These are phyloP conservation scores for Campopleginae sp. DNA, from an alignment of 2,888 invertebrate genomes.

Conservation along the genomic window DNA sequence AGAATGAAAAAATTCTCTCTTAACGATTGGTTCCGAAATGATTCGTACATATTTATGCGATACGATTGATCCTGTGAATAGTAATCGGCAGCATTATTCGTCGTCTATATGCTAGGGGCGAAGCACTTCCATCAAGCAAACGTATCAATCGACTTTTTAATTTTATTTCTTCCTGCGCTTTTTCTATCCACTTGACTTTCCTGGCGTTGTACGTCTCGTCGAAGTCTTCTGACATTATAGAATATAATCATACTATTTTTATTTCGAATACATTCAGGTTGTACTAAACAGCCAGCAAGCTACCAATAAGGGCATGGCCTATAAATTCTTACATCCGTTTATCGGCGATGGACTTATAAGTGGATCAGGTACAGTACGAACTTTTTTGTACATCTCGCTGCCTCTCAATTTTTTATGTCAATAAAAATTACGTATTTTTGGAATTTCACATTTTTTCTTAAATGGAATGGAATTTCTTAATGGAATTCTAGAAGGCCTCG, in stretches of 20 bases:
- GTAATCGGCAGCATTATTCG: constrained; percentile 8
- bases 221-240: not conserved
- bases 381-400: too few relatives aligned
- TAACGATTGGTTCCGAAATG: not conserved
- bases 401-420: too few relatives aligned
- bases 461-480: too few relatives aligned
- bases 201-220: not conserved
- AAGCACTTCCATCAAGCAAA: constrained; percentile 16
- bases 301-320: constrained; percentile 66
- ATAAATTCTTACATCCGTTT: constrained; percentile 69
- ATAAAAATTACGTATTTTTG: too few relatives aligned
- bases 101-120: constrained; percentile 12
- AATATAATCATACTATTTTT: constrained; percentile 9
- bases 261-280: constrained; percentile 56
- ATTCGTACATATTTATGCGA: not conserved
- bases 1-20: constrained; percentile 46
- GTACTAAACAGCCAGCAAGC: constrained; percentile 70
- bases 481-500: too few relatives aligned
- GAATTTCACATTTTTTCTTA: too few relatives aligned
- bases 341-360: constrained; percentile 71
- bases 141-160: not conserved
- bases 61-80: constrained; percentile 37
- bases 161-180: too few relatives aligned
- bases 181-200: not conserved
- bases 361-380: constrained; percentile 69